phyloP scores from a whole-genome alignment of 1,140 invertebrate species.

The Nasonia longicornis region DNA sequence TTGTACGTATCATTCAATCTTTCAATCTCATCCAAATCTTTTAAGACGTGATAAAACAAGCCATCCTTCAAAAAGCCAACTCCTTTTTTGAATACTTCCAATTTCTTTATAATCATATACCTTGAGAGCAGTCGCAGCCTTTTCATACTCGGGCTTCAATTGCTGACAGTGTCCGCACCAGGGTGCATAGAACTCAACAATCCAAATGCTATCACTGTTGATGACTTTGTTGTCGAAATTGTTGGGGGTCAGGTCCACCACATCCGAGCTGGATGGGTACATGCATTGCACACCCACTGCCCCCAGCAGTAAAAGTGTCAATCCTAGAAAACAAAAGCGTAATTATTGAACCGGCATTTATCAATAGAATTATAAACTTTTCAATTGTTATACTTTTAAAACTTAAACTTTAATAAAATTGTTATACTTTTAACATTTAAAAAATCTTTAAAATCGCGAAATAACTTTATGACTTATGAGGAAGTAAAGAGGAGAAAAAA shows the following conservation, averaged over 20 bases:
- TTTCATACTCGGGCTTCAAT: constrained; percentile 88
- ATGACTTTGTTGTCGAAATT: constrained; percentile 93
- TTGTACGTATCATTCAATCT: too few relatives aligned
- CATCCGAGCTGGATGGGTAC: constrained; percentile 85
- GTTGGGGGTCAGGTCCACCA: constrained; percentile 88
- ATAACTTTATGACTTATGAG: too few relatives aligned
- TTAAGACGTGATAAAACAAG: background rate
- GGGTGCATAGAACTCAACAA: constrained; percentile 95
- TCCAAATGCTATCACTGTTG: constrained; percentile 88
- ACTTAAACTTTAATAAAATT: background rate
- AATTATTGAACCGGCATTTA: constrained; percentile 26
- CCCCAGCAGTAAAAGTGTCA: constrained; percentile 48
- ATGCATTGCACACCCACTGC: constrained; percentile 72
- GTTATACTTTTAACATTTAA: background rate
- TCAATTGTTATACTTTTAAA: background rate
- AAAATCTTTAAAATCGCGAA: too few relatives aligned
- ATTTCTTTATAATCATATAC: constrained; percentile 63
- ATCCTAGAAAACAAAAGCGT: constrained; percentile 50
- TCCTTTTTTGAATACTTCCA: background rate
- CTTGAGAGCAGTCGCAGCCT: constrained; percentile 89
- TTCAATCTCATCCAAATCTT: too few relatives aligned
- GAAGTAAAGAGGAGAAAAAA: background rate
- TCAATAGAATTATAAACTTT: background rate
- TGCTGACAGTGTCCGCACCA: constrained; percentile 92
- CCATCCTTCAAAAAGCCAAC: background rate